Base-by-base conservation (phyloP, 2,113 vertebrate species). In the Enhydra lutris region DNA sequence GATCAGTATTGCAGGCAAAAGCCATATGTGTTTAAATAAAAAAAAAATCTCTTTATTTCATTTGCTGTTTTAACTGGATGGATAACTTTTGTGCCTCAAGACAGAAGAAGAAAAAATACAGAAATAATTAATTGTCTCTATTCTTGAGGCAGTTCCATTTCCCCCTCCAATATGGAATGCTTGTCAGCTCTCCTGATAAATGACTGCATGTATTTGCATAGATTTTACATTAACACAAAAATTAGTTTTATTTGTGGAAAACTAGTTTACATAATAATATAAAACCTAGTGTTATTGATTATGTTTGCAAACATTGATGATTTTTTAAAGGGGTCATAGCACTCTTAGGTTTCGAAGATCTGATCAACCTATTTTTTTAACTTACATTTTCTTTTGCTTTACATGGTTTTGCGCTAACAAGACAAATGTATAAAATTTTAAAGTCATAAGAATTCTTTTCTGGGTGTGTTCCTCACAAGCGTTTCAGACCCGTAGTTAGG, bases 151-250 rank as follows among this genome's bases (percentile, higher is more conserved):
- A 99, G 99, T 99, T 99, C 98, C 99, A 98, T 99, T 99, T 98
- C 98, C 99, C 99, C 99, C 98, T 99, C 99, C 99, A 99, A 99
- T 99, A 99, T 99, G 99, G 99, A 99, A 99, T 99, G 99, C 99
- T 99, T 99, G 99, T 99, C 99, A 99, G 99, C 99, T 98, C 99
- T 98, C 94, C 98, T 99, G 99, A 99, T 99, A 99, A 99, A 99
- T 99, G 99, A 99, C 99, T 99, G 99, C 99, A 99, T 99, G 98
- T 98, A 99, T 99, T 99, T 99, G 99, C 99, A 99, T 99, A 99
- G 99, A 99, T 99, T 99, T 99, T 99, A 99, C 99, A 99, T 99
- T 99, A 99, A 99, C 99, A 99, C 98, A 99, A 99, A 99, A 99
- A 99, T 99, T 99, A 99, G 99, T 99, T 99, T 99, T 99, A 99